Base-by-base conservation (phyloP, 2,113 vertebrate genomes). In the Scalopus aquaticus region DNA sequence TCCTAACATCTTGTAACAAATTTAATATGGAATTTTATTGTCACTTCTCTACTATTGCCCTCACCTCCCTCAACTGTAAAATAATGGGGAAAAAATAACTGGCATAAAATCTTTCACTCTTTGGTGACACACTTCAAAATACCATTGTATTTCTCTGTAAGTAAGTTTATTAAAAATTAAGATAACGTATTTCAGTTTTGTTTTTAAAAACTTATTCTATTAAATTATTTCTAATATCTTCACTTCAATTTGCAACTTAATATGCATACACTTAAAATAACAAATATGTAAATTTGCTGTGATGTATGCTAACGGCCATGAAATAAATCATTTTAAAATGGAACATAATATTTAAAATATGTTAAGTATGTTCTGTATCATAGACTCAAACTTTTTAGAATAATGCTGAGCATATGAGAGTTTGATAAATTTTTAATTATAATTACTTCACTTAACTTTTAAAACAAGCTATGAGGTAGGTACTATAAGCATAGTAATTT, bases 271-370 rank as follows among this genome's bases (percentile, higher is more conserved):
- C 6, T 62, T 28, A 7, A 37, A n/a, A 91, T 51, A 69, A 7
- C 20, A 90, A 46, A 65, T 46, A 58, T 46, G 9, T 35, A 93
- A 26, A 78, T 70, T 1, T 76, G 3, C 30, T 79, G 24, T 87
- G 64, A 78, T 28, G 35, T 65, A 44, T 54, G 54, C 54, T 56
- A 56, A 22, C 8, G 20, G 6, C 54, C 9, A 26, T 64, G 20
- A 84, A 88, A 85, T 30, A 76, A 88, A 82, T 24, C 7, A 60
- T 22, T 49, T 90, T 84, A 93, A 92, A 96, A 84, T 22, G 69
- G 24, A 92, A 78, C 16, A 58, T 24, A 64, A 77, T 58, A 73
- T 67, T 30, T 82, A 87, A 95, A 54, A 89, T 89, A 64, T 74
- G 54, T 5, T 49, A 17, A 92, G 9, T 9, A 70, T 81, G 30